Percentiles rank a stretch among this genome's conserved stretches.
These are phyloP conservation scores for Oriolus oriolus DNA, from an alignment of 2,113 vertebrate species.

Conservation along the genomic window DNA sequence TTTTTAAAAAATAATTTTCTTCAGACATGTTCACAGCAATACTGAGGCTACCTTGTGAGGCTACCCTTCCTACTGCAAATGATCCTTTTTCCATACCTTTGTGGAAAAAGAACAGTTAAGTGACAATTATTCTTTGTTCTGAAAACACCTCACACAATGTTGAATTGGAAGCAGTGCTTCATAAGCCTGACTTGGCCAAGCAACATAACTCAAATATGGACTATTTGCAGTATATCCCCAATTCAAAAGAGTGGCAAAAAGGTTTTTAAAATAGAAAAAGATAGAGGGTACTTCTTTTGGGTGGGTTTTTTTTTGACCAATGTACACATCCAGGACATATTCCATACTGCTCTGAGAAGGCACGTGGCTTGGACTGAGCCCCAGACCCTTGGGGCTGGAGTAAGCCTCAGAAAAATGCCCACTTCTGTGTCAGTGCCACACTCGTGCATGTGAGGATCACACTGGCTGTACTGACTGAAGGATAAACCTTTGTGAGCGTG, in stretches of 20 bases:
- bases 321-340: background rate
- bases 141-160: background rate
- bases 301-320: background rate
- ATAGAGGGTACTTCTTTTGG: background rate
- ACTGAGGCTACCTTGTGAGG: background rate
- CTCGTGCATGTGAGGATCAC: accelerated
- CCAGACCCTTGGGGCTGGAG: background rate
- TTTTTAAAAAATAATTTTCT: background rate
- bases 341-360: background rate
- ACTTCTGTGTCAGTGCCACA: background rate
- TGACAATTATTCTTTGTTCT: background rate
- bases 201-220: background rate
- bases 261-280: background rate
- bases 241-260: background rate
- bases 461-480: background rate
- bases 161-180: background rate
- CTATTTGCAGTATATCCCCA: background rate
- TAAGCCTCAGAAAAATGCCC: background rate
- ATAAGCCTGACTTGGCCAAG: background rate
- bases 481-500: background rate
- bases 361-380: background rate
- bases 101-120: background rate
- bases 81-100: accelerated
- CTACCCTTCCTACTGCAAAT: background rate
- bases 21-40: background rate